Evolutionary conservation across 1,140 invertebrate genomes (phyloP), one percentile per base, ranked within the genome.

Genomic region (Aplysia californica): DNA sequence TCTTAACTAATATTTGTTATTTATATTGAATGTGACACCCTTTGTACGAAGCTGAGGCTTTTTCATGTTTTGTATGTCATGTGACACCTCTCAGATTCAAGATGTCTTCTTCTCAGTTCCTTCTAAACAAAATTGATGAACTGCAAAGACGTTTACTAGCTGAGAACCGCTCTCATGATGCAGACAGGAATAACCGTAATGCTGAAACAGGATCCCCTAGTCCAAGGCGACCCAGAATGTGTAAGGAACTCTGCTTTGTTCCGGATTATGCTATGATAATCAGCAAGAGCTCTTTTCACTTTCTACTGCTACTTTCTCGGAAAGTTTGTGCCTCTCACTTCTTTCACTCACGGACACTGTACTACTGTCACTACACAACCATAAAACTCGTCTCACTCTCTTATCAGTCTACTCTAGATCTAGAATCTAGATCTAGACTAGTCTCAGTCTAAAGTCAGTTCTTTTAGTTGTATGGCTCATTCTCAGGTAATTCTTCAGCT

Each of bases 121-220:
- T 88, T 38, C 83, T 83, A 78, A 86, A 85, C 80, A 93, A 92
- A 89, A 91, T 94, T 82, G 89, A 93, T 81, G 92, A 92, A 79
- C 87, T 94, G 80, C 92, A 94, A 88, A 91, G 92, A 77, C 90
- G 92, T 69, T 88, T 94, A 64, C 91, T 91, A 83, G 92, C 91
- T 41, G 93, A 94, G 90, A 93, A 93, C 87, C 92, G 93, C 85
- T 91, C 92, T 35, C 87, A 89, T 68, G 90, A 91, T 66, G 87
- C 91, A 81, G 91, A 91, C 74, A 83, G 83, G 80, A 83, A 83
- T 78, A 81, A 76, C 26, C 79, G 80, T 75, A 85, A 83, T 65
- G 79, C 91, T 56, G 87, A 82, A 61, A 90, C 81, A 58, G 80
- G 77, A 44, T 81, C 83, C 39, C 74, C 82, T 39, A 82, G 82